Base-by-base conservation (phyloP, 1,140 invertebrate species). In the Lysiphlebus fabarum region DNA sequence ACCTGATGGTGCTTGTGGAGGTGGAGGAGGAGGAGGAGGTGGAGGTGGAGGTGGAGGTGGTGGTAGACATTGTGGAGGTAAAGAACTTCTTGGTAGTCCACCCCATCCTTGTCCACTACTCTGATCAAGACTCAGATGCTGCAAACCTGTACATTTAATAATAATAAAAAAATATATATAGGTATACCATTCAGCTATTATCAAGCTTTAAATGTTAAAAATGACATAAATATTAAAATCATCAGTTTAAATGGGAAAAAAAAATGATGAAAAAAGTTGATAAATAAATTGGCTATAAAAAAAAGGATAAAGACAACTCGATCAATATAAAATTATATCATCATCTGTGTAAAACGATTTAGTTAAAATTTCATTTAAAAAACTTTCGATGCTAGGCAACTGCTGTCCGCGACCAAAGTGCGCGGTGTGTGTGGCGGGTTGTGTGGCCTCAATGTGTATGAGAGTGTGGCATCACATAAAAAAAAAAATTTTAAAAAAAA, bases 301-400 rank as follows among this genome's bases (percentile, higher is more conserved):
- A 37, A 48, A 50, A 58, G 53, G n/a, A 53, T 50, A 42, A 56
- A 17, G 7, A 50, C 26, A 51, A 47, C 67, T 75, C 75, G 70
- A 77, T 78, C 72, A 72, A 74, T 72, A 74, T 73, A 67, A 74
- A 75, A 77, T 78, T 78, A 78, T 77, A 69, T 65, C 71, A 70
- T 76, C 72, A 74, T 74, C 74, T 75, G 68, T 67, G 65, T 66
- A 65, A 65, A 68, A 71, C 71, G 72, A 70, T 70, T 72, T 68
- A 45, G 44, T 75, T 1, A 77, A 76, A 78, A 77, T 74, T 72
- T 69, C 70, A 67, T 74, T 26, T 26, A 26, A 70, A 78, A 76
- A 76, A 72, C 71, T 70, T 65, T 62, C 33, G 36, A 70, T 74
- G 72, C 70, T 70, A 64, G 61, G 69, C 72, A 73, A 71, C 70